Conservation (phyloP, 2,113 vertebrate genomes). For the Lipophrys pholis region DNA sequence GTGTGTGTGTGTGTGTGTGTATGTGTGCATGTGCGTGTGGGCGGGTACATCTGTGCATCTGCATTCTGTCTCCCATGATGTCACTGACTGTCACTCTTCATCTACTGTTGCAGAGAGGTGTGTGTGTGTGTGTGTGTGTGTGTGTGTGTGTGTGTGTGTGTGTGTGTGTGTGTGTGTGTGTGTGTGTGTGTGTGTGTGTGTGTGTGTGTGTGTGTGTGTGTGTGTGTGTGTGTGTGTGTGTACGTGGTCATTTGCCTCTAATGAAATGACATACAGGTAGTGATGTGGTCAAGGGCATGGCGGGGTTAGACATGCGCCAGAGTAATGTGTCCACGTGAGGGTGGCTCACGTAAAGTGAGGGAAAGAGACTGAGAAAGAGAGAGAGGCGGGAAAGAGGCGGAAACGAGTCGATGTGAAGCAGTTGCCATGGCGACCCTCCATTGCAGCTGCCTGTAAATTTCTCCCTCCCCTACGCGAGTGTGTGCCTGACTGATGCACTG, state of each 20-base stretch:
- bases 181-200: too few species aligned
- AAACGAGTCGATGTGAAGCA: constrained; percentile 74
- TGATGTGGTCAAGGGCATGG: constrained; percentile 47
- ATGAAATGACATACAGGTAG: constrained; percentile 66
- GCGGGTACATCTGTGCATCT: constrained; percentile 41
- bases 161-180: too few species aligned
- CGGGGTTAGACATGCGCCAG: constrained; percentile 62
- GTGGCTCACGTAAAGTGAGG: constrained; percentile 52
- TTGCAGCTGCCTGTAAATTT: constrained; percentile 71
- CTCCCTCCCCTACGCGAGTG: constrained; percentile 32
- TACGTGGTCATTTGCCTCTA: constrained; percentile 25
- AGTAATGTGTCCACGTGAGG: constrained; percentile 73
- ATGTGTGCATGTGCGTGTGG: background rate
- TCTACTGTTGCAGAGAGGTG: constrained; percentile 23
- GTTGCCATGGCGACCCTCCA: constrained; percentile 80
- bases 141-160: too few species aligned
- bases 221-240: too few species aligned
- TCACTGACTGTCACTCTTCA: constrained; percentile 40
- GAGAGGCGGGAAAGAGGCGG: constrained; percentile 13
- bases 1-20: constrained; percentile 4
- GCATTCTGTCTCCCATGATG: constrained; percentile 56
- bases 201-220: too few species aligned
- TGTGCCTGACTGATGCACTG: constrained; percentile 44
- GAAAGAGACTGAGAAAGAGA: constrained; percentile 9
- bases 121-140: too few species aligned